Conservation (phyloP, 2,113 vertebrate genomes). For the Megalops atlanticus region DNA sequence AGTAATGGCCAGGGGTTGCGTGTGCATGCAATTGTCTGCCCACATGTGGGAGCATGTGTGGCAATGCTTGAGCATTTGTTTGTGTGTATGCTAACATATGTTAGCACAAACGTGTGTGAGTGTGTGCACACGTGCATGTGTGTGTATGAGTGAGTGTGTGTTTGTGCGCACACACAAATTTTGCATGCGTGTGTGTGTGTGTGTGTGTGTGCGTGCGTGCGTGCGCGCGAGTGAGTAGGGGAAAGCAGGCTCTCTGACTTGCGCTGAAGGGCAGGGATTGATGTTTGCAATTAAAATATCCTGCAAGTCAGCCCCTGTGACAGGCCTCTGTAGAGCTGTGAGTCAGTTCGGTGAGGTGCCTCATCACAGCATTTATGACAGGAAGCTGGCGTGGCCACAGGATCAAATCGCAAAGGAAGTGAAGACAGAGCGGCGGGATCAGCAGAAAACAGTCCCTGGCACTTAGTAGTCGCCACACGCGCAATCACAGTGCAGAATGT, state of each 20-base stretch:
- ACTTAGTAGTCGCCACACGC: background rate
- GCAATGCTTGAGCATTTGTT: too few species aligned
- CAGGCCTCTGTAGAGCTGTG: constrained; percentile 26
- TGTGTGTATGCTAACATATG: too few species aligned
- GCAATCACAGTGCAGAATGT: background rate
- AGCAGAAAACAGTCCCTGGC: background rate
- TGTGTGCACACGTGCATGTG: constrained; percentile 8
- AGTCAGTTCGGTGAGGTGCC: constrained; percentile 21
- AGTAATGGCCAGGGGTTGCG: too few species aligned
- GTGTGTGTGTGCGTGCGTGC: background rate
- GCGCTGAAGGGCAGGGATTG: constrained; percentile 35
- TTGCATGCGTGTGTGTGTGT: background rate
- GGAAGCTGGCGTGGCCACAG: background rate
- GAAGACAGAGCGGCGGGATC: background rate
- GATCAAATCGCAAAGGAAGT: background rate
- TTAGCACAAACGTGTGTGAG: too few species aligned
- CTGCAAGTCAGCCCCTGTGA: constrained; percentile 28
- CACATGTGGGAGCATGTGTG: too few species aligned
- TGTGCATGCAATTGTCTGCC: too few species aligned
- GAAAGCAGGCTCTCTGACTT: background rate
- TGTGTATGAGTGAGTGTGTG: background rate
- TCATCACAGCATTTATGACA: constrained; percentile 31
- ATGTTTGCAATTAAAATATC: constrained; percentile 41
- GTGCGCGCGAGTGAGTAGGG: background rate
- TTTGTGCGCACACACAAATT: background rate